Base-by-base conservation (phyloP, 2,113 vertebrate species). In the Zosterops hypoxanthus region DNA sequence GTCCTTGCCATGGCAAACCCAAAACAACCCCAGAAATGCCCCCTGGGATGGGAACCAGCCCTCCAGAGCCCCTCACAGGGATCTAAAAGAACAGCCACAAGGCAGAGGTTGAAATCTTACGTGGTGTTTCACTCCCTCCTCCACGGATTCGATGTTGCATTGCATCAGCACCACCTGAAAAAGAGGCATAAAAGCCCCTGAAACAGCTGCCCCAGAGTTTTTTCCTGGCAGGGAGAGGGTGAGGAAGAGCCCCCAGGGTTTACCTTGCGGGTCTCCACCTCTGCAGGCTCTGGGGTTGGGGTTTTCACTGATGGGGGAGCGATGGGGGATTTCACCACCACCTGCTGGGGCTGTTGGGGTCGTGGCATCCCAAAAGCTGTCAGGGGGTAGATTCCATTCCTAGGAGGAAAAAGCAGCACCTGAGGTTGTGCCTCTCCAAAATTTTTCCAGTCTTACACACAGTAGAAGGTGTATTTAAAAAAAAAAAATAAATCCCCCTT, bases 301-400 rank as follows among this genome's bases (percentile, higher is more conserved):
- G 98, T 99, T 92, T 99, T 99, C 85, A 99, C 99, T 2, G 99
- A 99, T 0, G 99, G 99, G 10, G 99, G 99, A 52, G 99, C 98
- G 19, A 99, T 99, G 56, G 99, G 99, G 4, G 99, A 99, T 52
- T 99, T 99, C 80, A 99, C 99, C 34, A 99, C 95, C 31, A 99
- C 99, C 96, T 99, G 99, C 97, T 99, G 99, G 16, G 99, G 99
- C 76, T 99, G 99, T 90, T 99, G 99, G 57, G 99, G 99, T 34
- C 98, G 98, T 1, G 99, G 99, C 61, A 99, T 97, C 71, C 99
- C 99, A 42, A 99, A 99, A 11, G 99, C 99, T 2, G 99, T 99
- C 82, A 99, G 97, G 18, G 99, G 99, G 85, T 99, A 99, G 96
- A 99, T 99, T 33, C 99, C 99, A 44, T 99, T 99, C 98, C 99